Evolutionary conservation across 2,797 vertebrate genomes (phyloP).

Genomic region (Helarctos malayanus): DNA sequence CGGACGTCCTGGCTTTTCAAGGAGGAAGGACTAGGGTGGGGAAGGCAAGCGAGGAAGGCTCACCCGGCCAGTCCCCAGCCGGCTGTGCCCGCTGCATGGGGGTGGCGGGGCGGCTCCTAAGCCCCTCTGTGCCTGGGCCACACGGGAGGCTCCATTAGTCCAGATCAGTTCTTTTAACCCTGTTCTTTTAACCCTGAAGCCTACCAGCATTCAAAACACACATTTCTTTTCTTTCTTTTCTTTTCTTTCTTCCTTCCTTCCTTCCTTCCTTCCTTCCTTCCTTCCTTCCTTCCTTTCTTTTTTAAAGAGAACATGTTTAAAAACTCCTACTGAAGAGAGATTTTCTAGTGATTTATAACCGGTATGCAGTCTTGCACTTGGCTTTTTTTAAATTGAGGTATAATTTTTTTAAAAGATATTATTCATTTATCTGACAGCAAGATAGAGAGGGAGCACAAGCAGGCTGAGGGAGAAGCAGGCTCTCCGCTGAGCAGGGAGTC

Average conservation of each 20-base stretch:
- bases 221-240: not conserved
- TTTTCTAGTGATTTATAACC: constrained; percentile 12
- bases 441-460: too few relatives aligned
- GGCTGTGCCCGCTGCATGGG: rapidly evolving
- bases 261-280: not conserved
- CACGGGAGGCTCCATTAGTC: not conserved
- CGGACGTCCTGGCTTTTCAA: not conserved
- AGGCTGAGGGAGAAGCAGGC: too few relatives aligned
- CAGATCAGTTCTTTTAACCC: not conserved
- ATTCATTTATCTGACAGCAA: too few relatives aligned
- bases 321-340: not conserved
- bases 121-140: not conserved
- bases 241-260: too few relatives aligned
- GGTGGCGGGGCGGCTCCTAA: rapidly evolving
- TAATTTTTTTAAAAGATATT: not conserved
- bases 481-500: too few relatives aligned
- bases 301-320: not conserved
- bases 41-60: rapidly evolving
- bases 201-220: too few relatives aligned
- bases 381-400: not conserved
- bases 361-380: not conserved
- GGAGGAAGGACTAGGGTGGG: not conserved
- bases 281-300: not conserved
- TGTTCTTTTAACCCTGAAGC: not conserved
- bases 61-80: rapidly evolving